These are phyloP conservation scores for Scomber scombrus DNA, from an alignment of 2,113 vertebrate species.

Conservation along the genomic window DNA sequence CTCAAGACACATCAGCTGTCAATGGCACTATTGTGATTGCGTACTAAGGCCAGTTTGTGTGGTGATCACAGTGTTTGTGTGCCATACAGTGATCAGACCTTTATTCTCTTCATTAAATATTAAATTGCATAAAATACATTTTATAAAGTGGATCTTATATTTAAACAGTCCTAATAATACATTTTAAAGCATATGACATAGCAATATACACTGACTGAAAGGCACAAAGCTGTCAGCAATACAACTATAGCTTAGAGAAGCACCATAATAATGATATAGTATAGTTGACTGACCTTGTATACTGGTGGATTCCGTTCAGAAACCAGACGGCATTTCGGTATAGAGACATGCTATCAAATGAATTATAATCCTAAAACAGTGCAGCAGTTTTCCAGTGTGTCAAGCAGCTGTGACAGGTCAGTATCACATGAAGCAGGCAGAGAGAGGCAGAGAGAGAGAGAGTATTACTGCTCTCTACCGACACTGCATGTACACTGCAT, in stretches of 20 bases:
- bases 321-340: conserved; percentile 84
- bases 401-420: conserved; percentile 42
- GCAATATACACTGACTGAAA: not conserved
- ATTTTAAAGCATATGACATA: not conserved
- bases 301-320: conserved; percentile 82
- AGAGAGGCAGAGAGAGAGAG: not conserved
- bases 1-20: conserved; percentile 55
- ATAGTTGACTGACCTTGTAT: conserved; percentile 79
- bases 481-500: not conserved
- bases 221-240: not conserved
- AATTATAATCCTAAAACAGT: conserved; percentile 2
- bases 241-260: not conserved
- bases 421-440: conserved; percentile 39
- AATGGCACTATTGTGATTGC: conserved; percentile 71
- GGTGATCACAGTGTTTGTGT: conserved; percentile 17
- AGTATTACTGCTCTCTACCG: conserved; percentile 61
- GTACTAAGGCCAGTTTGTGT: conserved; percentile 66
- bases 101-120: conserved; percentile 11
- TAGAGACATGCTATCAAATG: conserved; percentile 76
- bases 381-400: not conserved
- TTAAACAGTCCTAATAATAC: not conserved
- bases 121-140: not conserved
- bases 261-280: not conserved
- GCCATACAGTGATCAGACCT: conserved; percentile 56
- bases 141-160: not conserved